Conservation (phyloP, 2,797 vertebrate genomes). For the Chloroceryle inda region DNA sequence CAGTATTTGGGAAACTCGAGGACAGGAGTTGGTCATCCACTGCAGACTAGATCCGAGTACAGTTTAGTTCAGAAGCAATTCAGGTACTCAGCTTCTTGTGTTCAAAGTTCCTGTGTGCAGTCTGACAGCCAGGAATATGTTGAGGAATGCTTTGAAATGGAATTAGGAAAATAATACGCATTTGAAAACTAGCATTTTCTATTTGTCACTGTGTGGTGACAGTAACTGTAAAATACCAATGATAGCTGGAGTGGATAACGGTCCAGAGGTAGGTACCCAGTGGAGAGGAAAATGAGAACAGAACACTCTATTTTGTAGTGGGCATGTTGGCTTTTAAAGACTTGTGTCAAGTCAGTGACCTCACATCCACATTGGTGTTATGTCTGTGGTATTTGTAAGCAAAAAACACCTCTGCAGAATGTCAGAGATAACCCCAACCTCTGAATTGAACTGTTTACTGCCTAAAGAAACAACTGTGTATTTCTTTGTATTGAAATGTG, state of each 20-base stretch:
- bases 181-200: background rate
- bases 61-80: background rate
- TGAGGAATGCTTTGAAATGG: background rate
- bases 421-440: background rate
- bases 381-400: background rate
- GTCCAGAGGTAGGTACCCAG: background rate
- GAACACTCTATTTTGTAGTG: background rate
- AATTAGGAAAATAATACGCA: background rate
- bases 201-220: background rate
- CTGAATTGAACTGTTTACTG: background rate
- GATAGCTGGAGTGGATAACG: background rate
- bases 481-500: background rate
- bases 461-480: background rate
- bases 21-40: background rate
- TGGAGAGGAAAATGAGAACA: background rate
- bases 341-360: background rate
- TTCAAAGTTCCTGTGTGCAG: background rate
- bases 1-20: background rate
- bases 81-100: background rate
- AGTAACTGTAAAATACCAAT: background rate
- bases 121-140: background rate
- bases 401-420: background rate
- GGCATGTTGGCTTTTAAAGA: background rate
- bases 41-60: background rate
- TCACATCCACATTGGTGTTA: background rate